Base-by-base conservation (phyloP, 2,113 vertebrate genomes). In the Bubo blakistoni region DNA sequence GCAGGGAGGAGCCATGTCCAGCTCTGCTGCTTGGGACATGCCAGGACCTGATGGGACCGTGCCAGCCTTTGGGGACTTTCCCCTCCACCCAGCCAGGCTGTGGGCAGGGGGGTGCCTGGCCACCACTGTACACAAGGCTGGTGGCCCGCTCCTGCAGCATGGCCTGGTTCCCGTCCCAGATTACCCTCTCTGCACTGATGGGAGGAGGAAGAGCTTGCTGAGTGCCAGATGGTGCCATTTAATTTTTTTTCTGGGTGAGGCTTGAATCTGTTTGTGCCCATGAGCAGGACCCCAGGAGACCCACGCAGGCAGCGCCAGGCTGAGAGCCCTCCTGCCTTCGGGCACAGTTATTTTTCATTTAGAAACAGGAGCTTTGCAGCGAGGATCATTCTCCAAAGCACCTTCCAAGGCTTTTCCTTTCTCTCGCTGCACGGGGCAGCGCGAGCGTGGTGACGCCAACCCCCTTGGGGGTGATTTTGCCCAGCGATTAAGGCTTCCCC, bases 401-500 rank as follows among this genome's bases (percentile, higher is more conserved):
- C 11, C 63, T 69, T 27, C 79, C 1, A 8, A 80, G 59, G 69
- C 29, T 90, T 74, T 16, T n/a, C 19, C 44, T 74, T 49, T 1
- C 26, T 30, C 24, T 62, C 0, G 0, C 32, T 76, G 36, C 55
- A 5, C 0, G 0, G 49, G 61, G 40, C 42, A 34, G 3, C 0
- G 1, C 0, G 1, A 71, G 24, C 0, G 0, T 11, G 32, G 9
- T 0, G 7, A 59, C 29, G 19, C 22, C 71, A n/a, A 6, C 46
- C 12, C 8, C 7, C 20, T 79, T 27, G 0, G 1, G 24, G 29
- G 29, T 7, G 24, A 29, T 49, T 70, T 52, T 49, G 11, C 16
- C 32, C 0, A 0, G 20, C 1, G 7, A 51, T 42, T 44, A 40
- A 36, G 24, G 20, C 25, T 62, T 26, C 20, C 38, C 32, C 57